phyloP scores from a whole-genome alignment of 2,113 vertebrate genomes.

The Rhinolophus sinicus region DNA sequence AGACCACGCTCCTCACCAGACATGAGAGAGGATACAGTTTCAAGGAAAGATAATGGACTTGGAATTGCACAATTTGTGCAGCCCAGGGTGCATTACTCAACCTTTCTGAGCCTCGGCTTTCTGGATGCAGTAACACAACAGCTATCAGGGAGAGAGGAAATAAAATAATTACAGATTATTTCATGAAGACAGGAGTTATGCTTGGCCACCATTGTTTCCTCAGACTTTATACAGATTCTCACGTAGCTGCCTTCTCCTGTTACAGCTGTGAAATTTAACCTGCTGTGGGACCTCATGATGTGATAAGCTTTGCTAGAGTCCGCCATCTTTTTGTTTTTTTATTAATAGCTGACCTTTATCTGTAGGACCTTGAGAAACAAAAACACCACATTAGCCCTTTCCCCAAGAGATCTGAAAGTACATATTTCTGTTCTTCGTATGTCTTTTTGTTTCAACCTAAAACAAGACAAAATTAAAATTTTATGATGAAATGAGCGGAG shows the following conservation, averaged over 20 bases:
- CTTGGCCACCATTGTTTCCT: background rate
- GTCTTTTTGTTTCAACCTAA: background rate
- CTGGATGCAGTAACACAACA: too few species aligned
- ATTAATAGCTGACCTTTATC: background rate
- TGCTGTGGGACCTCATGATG: background rate
- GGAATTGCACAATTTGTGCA: too few species aligned
- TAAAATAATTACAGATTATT: background rate
- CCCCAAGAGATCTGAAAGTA: background rate
- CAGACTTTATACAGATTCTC: background rate
- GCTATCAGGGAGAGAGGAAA: background rate
- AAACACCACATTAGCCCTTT: background rate
- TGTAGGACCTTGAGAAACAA: background rate
- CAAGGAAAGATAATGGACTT: background rate
- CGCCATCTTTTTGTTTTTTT: too few species aligned
- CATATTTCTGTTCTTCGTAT: background rate
- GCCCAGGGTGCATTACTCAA: background rate
- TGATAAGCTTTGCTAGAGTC: background rate
- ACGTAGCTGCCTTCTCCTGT: background rate
- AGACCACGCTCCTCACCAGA: background rate
- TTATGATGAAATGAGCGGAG: background rate
- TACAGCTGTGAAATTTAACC: background rate
- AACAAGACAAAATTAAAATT: background rate
- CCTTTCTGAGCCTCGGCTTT: background rate
- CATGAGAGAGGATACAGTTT: background rate
- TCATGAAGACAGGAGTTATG: background rate